These are phyloP conservation scores for Polypedilum vanderplanki DNA, from an alignment of 1,140 invertebrate species.

Conservation along the genomic window DNA sequence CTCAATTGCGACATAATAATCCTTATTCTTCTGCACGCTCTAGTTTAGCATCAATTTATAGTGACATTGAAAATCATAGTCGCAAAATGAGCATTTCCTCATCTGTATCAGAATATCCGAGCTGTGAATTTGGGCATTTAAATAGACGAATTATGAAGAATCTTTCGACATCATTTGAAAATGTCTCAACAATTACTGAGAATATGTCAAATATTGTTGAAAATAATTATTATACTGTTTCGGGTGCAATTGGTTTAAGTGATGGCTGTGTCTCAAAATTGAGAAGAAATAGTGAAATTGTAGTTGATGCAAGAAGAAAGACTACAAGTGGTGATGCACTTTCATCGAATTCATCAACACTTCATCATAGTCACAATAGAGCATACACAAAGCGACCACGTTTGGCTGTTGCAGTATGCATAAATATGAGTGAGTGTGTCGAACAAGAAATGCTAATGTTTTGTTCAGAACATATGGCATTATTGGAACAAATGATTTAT, in stretches of 20 bases:
- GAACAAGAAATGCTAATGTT: conserved; percentile 56
- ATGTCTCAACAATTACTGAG: conserved; percentile 42
- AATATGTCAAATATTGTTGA: conserved; percentile 37
- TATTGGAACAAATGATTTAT: conserved; percentile 71
- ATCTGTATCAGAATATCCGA: conserved; percentile 31
- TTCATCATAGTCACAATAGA: conserved; percentile 30
- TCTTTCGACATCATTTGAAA: conserved; percentile 43
- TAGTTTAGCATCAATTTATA: conserved; percentile 41
- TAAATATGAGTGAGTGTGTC: conserved; percentile 41
- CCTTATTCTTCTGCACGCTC: conserved; percentile 41
- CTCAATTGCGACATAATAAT: conserved; percentile 31
- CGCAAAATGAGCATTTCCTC: conserved; percentile 41
- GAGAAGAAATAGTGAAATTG: conserved; percentile 38
- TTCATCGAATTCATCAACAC: conserved; percentile 10
- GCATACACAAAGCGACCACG: conserved; percentile 42
- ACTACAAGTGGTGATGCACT: conserved; percentile 31
- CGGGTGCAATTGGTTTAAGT: conserved; percentile 35
- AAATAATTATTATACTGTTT: conserved; percentile 36
- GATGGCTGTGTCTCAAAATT: conserved; percentile 39
- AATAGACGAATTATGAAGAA: conserved; percentile 43
- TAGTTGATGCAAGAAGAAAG: conserved; percentile 38
- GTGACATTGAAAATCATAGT: conserved; percentile 38
- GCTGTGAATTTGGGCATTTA: conserved; percentile 38
- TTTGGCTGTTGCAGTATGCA: conserved; percentile 50
- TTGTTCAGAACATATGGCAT: conserved; percentile 70